phyloP scores from a whole-genome alignment of 1,140 invertebrate genomes.

The Prorops nasuta region DNA sequence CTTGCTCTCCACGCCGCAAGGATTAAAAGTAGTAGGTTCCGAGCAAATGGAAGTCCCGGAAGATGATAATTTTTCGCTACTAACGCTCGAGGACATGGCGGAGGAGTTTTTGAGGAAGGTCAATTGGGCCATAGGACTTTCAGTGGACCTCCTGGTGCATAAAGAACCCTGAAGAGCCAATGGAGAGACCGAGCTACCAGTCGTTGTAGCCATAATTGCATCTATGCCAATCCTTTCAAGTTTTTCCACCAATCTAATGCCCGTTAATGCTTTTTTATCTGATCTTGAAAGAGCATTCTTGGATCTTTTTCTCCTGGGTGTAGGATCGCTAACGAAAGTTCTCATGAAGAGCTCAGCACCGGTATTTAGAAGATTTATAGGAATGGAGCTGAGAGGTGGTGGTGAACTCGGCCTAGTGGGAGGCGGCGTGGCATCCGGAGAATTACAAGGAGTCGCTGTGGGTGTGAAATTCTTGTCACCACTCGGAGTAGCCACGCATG shows the following conservation, averaged over 20 bases:
- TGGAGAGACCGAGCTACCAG: slow-evolving; percentile 54
- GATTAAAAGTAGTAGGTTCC: slow-evolving; percentile 39
- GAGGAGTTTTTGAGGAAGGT: slow-evolving; percentile 65
- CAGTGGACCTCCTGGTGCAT: slow-evolving; percentile 57
- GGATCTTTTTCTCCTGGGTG: slow-evolving; percentile 43
- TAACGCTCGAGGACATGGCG: slow-evolving; percentile 48
- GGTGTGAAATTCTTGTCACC: slow-evolving; percentile 67
- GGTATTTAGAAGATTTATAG: slow-evolving; percentile 66
- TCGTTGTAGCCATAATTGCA: slow-evolving; percentile 61
- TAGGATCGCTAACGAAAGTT: slow-evolving; percentile 59
- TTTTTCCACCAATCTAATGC: slow-evolving; percentile 65
- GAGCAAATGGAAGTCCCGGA: no score
- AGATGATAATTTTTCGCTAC: slow-evolving; percentile 40
- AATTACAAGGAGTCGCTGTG: slow-evolving; percentile 82
- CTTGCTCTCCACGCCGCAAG: slow-evolving; percentile 20
- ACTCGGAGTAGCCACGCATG: slow-evolving; percentile 66
- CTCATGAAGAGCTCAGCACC: slow-evolving; percentile 75
- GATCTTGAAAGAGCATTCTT: slow-evolving; percentile 53
- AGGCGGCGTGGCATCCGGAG: slow-evolving; percentile 64
- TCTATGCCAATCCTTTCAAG: slow-evolving; percentile 69
- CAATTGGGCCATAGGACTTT: slow-evolving; percentile 73
- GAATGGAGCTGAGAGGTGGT: slow-evolving; percentile 56
- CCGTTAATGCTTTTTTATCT: slow-evolving; percentile 55
- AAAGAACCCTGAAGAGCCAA: slow-evolving; percentile 60
- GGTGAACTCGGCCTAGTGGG: slow-evolving; percentile 63